Conservation (phyloP, 2,113 vertebrate species). For the Otus sunia region DNA sequence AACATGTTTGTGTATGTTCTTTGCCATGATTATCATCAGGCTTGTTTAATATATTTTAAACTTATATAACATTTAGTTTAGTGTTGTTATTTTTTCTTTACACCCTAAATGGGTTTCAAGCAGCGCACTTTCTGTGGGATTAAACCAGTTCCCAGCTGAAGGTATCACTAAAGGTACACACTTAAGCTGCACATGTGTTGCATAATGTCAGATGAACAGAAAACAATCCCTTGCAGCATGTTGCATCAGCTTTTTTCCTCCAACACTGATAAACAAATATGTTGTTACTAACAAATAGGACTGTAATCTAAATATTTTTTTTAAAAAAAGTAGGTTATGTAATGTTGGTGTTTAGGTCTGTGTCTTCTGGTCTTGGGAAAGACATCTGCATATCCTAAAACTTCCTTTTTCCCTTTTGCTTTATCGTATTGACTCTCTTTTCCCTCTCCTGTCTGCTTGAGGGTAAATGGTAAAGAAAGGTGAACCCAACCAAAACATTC, state of each 20-base stretch:
- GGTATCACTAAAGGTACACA: not conserved
- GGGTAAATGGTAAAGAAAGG: not conserved
- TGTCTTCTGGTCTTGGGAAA: not conserved
- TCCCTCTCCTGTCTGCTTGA: not conserved
- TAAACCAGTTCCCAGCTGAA: slow-evolving; percentile 59
- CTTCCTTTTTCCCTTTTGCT: not conserved
- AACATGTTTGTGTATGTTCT: not conserved
- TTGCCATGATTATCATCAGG: not conserved
- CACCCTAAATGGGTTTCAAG: not conserved
- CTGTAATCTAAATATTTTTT: not conserved
- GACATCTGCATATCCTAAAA: fast-evolving
- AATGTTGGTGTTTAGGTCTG: not conserved
- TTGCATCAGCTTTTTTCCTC: slow-evolving; percentile 66
- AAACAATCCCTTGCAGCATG: slow-evolving; percentile 55
- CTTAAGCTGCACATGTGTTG: not conserved
- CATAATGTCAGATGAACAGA: not conserved
- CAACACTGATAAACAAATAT: slow-evolving; percentile 55
- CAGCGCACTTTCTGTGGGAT: slow-evolving; percentile 28
- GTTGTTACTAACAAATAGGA: not conserved
- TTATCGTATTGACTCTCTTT: not conserved
- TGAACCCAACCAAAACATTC: not conserved
- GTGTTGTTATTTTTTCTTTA: slow-evolving; percentile 19
- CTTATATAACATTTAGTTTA: not conserved
- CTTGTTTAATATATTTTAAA: slow-evolving; percentile 17
- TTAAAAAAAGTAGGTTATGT: not conserved